phyloP scores from a whole-genome alignment of 2,113 vertebrate species.

The Terrapene triunguis region DNA sequence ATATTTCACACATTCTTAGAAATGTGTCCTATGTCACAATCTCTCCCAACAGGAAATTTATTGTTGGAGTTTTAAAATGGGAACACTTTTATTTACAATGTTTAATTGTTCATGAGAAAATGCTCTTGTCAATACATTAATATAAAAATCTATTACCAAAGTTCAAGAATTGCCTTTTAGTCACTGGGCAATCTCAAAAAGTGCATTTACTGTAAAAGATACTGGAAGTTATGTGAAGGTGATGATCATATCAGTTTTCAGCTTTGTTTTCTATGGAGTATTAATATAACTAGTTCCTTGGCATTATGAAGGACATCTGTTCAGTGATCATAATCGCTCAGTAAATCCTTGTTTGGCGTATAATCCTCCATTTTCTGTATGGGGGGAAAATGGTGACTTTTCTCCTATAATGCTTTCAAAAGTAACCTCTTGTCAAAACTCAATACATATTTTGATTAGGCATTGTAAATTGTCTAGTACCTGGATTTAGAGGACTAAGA shows the following conservation, averaged over 20 bases:
- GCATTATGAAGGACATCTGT: conserved; percentile 44
- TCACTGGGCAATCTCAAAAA: not conserved
- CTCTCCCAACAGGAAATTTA: not conserved
- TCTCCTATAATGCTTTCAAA: not conserved
- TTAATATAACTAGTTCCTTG: not conserved
- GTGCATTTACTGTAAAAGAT: not conserved
- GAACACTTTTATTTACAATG: not conserved
- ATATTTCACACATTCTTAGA: not conserved
- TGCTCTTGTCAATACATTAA: not conserved
- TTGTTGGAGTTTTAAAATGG: not conserved
- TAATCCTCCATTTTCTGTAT: conserved; percentile 46
- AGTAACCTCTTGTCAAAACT: conserved; percentile 9
- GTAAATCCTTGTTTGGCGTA: conserved; percentile 22
- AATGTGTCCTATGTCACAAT: not conserved
- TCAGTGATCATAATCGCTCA: conserved; percentile 22
- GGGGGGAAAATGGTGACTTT: not conserved
- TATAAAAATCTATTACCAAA: not conserved
- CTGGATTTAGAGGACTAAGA: not conserved
- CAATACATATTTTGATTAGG: not conserved
- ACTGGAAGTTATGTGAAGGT: not conserved
- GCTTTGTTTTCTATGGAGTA: not conserved
- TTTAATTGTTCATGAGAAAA: not conserved
- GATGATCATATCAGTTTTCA: not conserved
- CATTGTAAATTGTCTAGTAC: not conserved
- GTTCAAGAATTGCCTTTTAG: not conserved